Evolutionary conservation across 1,140 invertebrate species (phyloP).

Genomic region (Limonius californicus): DNA sequence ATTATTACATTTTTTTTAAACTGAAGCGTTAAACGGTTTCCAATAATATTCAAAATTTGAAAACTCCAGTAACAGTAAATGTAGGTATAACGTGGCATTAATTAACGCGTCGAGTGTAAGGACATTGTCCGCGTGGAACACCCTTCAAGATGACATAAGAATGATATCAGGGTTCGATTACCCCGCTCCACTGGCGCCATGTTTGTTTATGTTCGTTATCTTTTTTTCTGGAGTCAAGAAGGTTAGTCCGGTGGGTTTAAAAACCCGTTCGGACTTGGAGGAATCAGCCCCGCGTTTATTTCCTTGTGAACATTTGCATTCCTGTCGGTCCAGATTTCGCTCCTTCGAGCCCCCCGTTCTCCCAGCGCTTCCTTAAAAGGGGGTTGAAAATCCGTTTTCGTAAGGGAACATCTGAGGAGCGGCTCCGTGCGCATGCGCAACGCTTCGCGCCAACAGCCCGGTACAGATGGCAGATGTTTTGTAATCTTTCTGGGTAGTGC

Average conservation of each 20-base stretch:
- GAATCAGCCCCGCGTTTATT: neutral
- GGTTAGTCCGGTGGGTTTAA: constrained; percentile 1
- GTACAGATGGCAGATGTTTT: constrained; percentile 49
- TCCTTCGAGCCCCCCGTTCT: neutral
- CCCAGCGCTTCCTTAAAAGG: neutral
- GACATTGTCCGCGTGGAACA: neutral
- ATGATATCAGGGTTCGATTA: constrained; percentile 31
- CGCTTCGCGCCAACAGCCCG: constrained; percentile 46
- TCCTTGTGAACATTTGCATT: neutral
- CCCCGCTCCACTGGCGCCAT: constrained; percentile 32
- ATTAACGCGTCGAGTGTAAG: neutral
- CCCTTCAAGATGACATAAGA: constrained; percentile 25
- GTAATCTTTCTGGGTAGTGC: constrained; percentile 30
- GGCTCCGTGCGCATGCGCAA: constrained; percentile 37
- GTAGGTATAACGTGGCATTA: no score
- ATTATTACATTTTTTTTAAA: no score
- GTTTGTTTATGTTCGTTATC: constrained; percentile 42
- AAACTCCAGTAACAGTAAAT: no score
- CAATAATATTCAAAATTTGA: no score
- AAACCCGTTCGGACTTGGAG: neutral
- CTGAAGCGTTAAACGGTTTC: no score
- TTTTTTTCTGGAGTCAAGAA: constrained; percentile 23
- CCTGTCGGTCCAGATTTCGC: neutral
- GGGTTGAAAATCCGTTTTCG: constrained; percentile 5
- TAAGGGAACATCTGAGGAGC: constrained; percentile 40